Conservation (phyloP, 2,888 invertebrate species). For the Lepidocyrtoides sp. region DNA sequence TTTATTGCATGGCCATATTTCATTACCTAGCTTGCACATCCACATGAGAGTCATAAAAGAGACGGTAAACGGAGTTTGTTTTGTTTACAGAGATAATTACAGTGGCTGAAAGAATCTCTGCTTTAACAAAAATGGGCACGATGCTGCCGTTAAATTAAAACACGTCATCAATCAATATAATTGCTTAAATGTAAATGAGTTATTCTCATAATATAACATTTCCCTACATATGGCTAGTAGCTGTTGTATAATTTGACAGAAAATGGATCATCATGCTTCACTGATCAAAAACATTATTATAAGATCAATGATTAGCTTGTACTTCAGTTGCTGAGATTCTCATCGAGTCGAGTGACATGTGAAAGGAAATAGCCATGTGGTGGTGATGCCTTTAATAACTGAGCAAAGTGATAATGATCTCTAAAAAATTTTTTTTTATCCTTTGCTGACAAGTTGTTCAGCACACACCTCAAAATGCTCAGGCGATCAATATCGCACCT, state of each 20-base stretch:
- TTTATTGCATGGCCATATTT: conserved; percentile 19
- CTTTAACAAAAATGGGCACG: conserved; percentile 16
- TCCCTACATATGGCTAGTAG: background rate
- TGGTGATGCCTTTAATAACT: background rate
- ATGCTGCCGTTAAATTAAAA: conserved; percentile 2
- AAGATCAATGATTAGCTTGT: background rate
- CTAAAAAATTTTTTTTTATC: no score
- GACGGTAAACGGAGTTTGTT: conserved; percentile 16
- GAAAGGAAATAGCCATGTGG: background rate
- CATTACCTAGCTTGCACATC: conserved; percentile 52
- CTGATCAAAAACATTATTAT: no score
- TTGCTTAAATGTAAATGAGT: background rate
- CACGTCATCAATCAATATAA: conserved; percentile 59
- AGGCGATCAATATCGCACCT: background rate
- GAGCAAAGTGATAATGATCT: background rate
- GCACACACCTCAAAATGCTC: background rate
- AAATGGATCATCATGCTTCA: background rate
- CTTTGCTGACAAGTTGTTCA: background rate
- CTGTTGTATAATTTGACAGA: no score
- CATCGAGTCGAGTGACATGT: no score
- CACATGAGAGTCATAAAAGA: background rate
- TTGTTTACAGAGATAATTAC: conserved; percentile 50
- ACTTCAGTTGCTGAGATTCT: background rate
- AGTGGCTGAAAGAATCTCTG: background rate
- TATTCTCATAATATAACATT: background rate